A percentile compares a stretch with the other conserved stretches of the same genome.
Conservation (phyloP, 2,113 vertebrate species). For the Megaceryle torquata region DNA sequence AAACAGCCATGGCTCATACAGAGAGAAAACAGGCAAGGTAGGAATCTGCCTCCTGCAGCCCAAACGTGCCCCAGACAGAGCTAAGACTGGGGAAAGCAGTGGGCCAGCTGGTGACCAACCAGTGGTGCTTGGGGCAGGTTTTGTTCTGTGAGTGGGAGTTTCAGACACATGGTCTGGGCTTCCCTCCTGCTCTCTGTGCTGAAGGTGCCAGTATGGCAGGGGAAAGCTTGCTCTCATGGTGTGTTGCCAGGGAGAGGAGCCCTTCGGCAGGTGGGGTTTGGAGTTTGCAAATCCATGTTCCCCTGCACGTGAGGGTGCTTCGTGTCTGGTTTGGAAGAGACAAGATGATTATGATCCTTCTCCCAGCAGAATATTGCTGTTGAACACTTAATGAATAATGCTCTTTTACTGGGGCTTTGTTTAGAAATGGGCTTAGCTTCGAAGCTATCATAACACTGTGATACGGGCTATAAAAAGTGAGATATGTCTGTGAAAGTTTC, state of each 20-base stretch:
- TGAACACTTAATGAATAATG: not conserved
- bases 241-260: not conserved
- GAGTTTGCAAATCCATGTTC: not conserved
- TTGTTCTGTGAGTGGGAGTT: not conserved
- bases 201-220: rapidly evolving
- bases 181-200: not conserved
- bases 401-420: not conserved
- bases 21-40: not conserved
- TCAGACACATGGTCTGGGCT: not conserved
- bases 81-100: not conserved
- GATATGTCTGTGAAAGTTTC: not conserved
- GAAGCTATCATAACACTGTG: not conserved
- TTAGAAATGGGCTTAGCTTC: not conserved
- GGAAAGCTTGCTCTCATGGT: rapidly evolving
- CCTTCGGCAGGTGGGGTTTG: not conserved
- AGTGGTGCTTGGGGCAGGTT: not conserved
- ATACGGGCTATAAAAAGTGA: not conserved
- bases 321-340: not conserved
- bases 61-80: not conserved
- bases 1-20: not conserved
- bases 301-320: not conserved
- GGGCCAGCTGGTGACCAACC: too few species aligned
- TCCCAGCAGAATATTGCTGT: not conserved
- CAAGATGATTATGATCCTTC: not conserved
- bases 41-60: not conserved